Evolutionary conservation across 2,797 vertebrate genomes (phyloP), one percentile per base, ranked within the genome.

Genomic region (Hyperoplus immaculatus): DNA sequence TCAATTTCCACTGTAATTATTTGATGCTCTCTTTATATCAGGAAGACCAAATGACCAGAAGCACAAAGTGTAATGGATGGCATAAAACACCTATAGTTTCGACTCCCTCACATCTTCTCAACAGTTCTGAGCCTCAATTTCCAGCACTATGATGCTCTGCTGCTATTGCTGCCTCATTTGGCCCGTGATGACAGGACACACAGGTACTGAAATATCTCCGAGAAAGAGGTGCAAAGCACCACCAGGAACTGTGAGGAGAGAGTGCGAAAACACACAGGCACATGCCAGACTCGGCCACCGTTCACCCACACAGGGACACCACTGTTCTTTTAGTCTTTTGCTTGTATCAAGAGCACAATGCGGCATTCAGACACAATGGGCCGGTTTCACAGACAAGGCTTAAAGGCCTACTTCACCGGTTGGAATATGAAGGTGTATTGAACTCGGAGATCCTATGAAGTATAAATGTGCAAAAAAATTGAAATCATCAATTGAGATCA

Each of bases 181-280:
- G 18, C 53, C 49, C 3, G 1, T 64, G 60, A 65, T 56, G 67
- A 70, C 8, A 18, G 47, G 49, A 57, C 41, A n/a, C 7, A 2
- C 46, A 74, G 56, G 62, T 51, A 59, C 15, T 1, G 64, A 89
- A 85, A 86, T 77, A 82, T 84, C 60, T 67, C 67, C 42, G 69
- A 29, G 59, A 78, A 68, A 90, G 75, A 84, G 78, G 78, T 82
- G 82, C 59, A 53, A 90, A 70, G 29, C 41, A n/a, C 72, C 21
- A 7, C 6, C 72, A 75, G 85, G 77, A 88, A 71, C 72, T 82
- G 69, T 6, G 81, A 78, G 69, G 75, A 56, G 70, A 69, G 72
- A 71, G 69, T 75, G 85, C n/a, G 50, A 82, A 86, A 89, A 83
- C 88, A 87, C 80, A 84, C 81, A 77, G 72, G 62, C 82, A 80